Conservation (phyloP, 1,140 invertebrate genomes). For the Ips nitidus region DNA sequence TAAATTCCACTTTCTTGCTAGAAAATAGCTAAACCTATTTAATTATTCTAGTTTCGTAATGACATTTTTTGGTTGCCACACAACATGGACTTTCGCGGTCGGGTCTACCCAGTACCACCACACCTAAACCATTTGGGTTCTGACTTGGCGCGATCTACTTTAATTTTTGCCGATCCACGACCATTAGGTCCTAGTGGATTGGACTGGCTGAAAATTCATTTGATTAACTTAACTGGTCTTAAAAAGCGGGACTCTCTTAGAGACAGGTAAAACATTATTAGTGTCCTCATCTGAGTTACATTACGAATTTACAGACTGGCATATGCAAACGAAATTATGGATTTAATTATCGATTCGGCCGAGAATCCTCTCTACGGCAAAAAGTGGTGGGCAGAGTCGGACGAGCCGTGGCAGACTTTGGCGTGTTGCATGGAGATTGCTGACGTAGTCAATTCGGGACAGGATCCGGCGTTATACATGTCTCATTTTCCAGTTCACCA, state of each 20-base stretch:
- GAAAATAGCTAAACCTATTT: background rate
- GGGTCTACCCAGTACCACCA: slow-evolving; percentile 93
- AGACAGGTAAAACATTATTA: slow-evolving; percentile 58
- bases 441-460: slow-evolving; percentile 67
- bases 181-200: slow-evolving; percentile 85
- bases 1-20: background rate
- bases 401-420: slow-evolving; percentile 98
- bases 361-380: slow-evolving; percentile 83
- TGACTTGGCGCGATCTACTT: slow-evolving; percentile 82
- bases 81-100: slow-evolving; percentile 97
- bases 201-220: slow-evolving; percentile 93
- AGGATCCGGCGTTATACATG: slow-evolving; percentile 73
- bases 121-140: slow-evolving; percentile 91
- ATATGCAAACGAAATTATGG: slow-evolving; percentile 84
- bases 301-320: slow-evolving; percentile 53
- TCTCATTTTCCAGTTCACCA: slow-evolving; percentile 95
- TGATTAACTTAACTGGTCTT: slow-evolving; percentile 91
- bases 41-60: slow-evolving; percentile 67
- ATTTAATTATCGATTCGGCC: slow-evolving; percentile 91
- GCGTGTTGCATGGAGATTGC: slow-evolving; percentile 93
- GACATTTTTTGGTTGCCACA: slow-evolving; percentile 95
- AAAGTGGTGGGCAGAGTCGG: slow-evolving; percentile 91
- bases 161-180: slow-evolving; percentile 80
- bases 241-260: slow-evolving; percentile 79
- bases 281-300: background rate